A percentile compares a stretch with the other conserved stretches of the same genome.
Evolutionary conservation across 2,113 vertebrate species (phyloP).

Genomic region (Atlantisia rogersi): DNA sequence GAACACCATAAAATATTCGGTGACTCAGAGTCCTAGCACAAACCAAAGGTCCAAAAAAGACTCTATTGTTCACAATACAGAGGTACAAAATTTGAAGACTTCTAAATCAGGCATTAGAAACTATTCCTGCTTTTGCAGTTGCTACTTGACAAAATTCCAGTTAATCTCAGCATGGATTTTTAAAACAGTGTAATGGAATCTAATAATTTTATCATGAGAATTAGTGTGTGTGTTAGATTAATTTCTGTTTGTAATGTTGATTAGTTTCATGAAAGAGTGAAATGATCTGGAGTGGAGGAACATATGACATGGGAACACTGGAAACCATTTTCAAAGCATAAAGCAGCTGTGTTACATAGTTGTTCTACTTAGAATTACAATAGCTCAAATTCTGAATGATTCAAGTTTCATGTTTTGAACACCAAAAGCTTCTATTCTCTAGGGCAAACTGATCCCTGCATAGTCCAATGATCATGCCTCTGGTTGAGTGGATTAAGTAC

Average conservation of each 20-base stretch:
- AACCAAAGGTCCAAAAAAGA: slow-evolving; percentile 58
- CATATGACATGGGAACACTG: slow-evolving; percentile 34
- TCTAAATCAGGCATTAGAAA: not conserved
- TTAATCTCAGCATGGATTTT: not conserved
- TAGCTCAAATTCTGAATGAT: slow-evolving; percentile 35
- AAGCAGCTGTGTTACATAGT: slow-evolving; percentile 26
- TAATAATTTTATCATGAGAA: slow-evolving; percentile 44
- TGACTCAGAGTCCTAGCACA: slow-evolving; percentile 73
- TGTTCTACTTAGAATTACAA: slow-evolving; percentile 38
- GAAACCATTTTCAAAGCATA: slow-evolving; percentile 28
- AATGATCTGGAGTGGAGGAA: slow-evolving; percentile 34
- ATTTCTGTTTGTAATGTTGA: slow-evolving; percentile 54
- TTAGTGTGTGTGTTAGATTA: slow-evolving; percentile 25
- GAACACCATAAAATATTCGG: slow-evolving; percentile 72
- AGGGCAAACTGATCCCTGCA: not conserved
- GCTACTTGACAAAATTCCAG: slow-evolving; percentile 13
- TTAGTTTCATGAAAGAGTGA: slow-evolving; percentile 29
- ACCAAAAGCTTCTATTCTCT: slow-evolving; percentile 28
- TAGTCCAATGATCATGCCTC: not conserved
- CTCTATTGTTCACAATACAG: slow-evolving; percentile 44
- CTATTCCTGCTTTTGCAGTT: not conserved
- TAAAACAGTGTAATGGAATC: slow-evolving; percentile 33
- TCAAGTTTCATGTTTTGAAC: slow-evolving; percentile 30
- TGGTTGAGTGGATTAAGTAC: not conserved
- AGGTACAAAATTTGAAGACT: slow-evolving; percentile 6